Percentiles rank a stretch among this genome's conserved stretches.
These are phyloP conservation scores for Mallotus villosus DNA, from an alignment of 2,797 vertebrate species.

Conservation along the genomic window DNA sequence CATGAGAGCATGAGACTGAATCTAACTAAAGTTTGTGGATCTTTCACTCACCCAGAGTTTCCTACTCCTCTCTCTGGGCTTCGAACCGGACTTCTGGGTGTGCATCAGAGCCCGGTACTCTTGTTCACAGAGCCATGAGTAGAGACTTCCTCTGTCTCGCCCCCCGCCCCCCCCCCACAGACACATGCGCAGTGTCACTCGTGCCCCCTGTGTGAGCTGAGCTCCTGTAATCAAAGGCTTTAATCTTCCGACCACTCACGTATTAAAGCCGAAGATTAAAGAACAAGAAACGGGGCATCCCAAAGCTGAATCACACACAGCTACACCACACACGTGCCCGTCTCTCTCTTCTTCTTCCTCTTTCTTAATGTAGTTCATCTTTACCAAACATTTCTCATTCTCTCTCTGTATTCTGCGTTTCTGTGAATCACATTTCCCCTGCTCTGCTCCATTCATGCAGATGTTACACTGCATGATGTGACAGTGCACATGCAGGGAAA, in stretches of 20 bases:
- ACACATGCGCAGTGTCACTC: constrained; percentile 4
- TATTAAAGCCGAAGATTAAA: constrained; percentile 43
- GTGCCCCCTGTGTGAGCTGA: constrained; percentile 18
- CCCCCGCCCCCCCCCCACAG: background rate
- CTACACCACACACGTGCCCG: background rate
- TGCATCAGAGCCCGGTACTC: background rate
- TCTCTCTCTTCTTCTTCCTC: background rate
- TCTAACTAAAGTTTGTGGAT: too few relatives aligned
- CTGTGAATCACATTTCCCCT: background rate
- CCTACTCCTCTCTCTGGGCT: background rate
- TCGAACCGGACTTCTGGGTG: too few relatives aligned
- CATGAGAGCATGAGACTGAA: background rate
- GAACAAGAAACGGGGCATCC: constrained; percentile 13
- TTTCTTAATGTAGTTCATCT: background rate
- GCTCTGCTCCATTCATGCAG: constrained; percentile 8
- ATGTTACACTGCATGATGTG: constrained; percentile 1
- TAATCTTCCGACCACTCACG: constrained; percentile 34
- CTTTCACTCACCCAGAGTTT: background rate
- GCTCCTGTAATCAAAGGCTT: constrained; percentile 39
- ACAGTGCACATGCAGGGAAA: background rate
- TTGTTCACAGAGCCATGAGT: background rate
- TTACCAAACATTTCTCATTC: background rate
- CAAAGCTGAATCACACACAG: constrained; percentile 12
- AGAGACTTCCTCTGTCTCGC: background rate
- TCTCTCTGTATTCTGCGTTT: background rate